Evolutionary conservation across 2,888 invertebrate species (phyloP), one percentile per base, ranked within the genome.

Genomic region (Synergus laeviventris): DNA sequence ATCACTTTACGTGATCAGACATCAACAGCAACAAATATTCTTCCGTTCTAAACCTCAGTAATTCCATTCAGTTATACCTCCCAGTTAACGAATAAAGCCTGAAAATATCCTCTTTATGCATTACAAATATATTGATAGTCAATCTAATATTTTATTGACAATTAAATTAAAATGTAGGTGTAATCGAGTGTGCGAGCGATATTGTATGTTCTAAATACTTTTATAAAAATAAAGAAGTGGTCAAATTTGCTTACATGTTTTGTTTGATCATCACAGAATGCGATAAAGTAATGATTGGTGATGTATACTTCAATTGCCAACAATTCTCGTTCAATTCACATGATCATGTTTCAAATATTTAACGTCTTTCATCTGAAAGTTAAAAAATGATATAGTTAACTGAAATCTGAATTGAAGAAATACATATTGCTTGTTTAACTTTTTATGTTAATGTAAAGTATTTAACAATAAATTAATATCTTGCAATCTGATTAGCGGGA

Each of bases 1-100:
- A 70, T 24, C 70, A 70, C 70, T 45, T 49, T 9, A 21, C 2
- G 70, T 70, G 70, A 70, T 70, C 70, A 70, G 45, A 70, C 16
- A 45, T 49, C 2, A 21, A 18, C 21, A 56, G 12, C 56, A 56
- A 56, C 31, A 49, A 70, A 24, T 45, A 45, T 42, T 45, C 2
- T 24, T n/a, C 2, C 49, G 11, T 24, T 49, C 31, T 70, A 31
- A 49, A 49, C 11, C 45, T 70, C 45, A n/a, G 9, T 5, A 70
- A 49, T 31, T 70, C 70, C 70, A 70, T 70, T 49, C 70, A 70
- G 11, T 70, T n/a, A 45, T 31, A 11, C 5, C 31, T 14, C 11
- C 38, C 11, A n/a, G n/a, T 36, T n/a, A 3, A 16, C 1, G n/a
- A 62, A 1, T 7, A 38, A 38, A 16, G 14, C 36, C 61, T 62